Evolutionary conservation across 2,888 invertebrate species (phyloP), one percentile per base, ranked within the genome.

Genomic region (Drosophila peninsularis): DNA sequence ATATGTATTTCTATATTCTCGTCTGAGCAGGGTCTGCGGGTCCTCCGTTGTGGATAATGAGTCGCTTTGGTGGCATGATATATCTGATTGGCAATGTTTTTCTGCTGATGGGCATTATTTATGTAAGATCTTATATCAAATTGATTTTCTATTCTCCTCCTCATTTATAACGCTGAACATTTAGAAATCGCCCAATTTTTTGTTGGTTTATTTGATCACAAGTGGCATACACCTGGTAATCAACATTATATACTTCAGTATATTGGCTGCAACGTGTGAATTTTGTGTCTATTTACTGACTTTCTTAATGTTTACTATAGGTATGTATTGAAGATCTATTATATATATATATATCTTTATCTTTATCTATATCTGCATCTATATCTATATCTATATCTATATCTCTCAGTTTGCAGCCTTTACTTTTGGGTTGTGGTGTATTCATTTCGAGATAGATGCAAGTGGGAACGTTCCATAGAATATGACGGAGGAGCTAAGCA

Each of bases 361-460:
- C 27, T 27, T 27, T 27, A 27, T 5, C 27, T 34, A 2, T 41
- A n/a, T n/a, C n/a, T n/a, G 5, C 21, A 19, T n/a, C 0, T 34
- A 17, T 11, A 5, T 17, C 17, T n/a, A 5, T n/a, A 50, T 32
- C 1, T 34, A 10, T 36, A 19, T n/a, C 0, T 34, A 17, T 11
- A 5, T 17, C 17, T 52, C 32, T 44, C 9, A 81, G 85, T 60
- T n/a, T 10, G 37, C 1, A 85, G 63, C 53, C 1, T 58, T 0
- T 82, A 78, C 41, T 85, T 57, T 36, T 75, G 69, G 58, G 0
- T 56, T 0, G 47, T 78, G 45, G 75, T 81, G 0, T 55, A 13
- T 36, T 34, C 68, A 2, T 85, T 37, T 49, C 60, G 65, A 0
- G 32, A 39, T 0, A 13, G 10, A 41, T 73, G 62, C 17, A 0